These are phyloP conservation scores for Chionoecetes opilio DNA, from an alignment of 1,140 invertebrate species.

Conservation along the genomic window DNA sequence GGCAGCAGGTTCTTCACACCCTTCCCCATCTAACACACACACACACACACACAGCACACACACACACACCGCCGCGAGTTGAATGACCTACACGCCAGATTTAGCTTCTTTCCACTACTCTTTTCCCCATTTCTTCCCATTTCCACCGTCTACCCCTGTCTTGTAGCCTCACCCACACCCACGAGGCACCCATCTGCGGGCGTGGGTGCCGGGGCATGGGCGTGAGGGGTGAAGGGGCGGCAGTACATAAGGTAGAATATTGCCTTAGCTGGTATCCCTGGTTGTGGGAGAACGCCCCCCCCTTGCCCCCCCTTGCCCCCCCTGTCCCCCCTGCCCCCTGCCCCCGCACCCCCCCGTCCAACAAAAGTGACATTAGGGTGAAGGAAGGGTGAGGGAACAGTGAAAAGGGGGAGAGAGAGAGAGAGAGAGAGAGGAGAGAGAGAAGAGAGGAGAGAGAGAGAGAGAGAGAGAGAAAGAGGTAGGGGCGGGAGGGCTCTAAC, in stretches of 20 bases:
- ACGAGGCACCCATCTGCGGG: neutral
- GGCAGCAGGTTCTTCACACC: neutral
- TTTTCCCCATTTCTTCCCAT: slow-evolving; percentile 38
- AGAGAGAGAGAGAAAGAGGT: neutral
- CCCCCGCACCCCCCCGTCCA: neutral
- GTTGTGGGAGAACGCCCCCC: neutral
- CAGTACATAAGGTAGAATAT: neutral
- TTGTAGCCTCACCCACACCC: neutral
- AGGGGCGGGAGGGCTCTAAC: neutral
- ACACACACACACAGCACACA: slow-evolving; percentile 27
- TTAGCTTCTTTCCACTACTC: slow-evolving; percentile 33
- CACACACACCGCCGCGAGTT: slow-evolving; percentile 30
- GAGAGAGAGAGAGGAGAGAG: neutral
- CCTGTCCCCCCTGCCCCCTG: too few relatives aligned
- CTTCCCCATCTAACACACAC: neutral
- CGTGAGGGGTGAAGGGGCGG: neutral
- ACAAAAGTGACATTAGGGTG: slow-evolving; percentile 50
- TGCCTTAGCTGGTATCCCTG: neutral
- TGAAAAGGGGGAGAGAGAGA: neutral
- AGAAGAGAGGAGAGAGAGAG: neutral
- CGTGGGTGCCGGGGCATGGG: neutral
- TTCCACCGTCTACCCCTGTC: neutral
- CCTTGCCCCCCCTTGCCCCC: too few relatives aligned
- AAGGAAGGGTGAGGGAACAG: slow-evolving; percentile 35
- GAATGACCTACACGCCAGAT: neutral